Conservation (phyloP, 2,797 vertebrate species). For the Sebastes ruberrimus region DNA sequence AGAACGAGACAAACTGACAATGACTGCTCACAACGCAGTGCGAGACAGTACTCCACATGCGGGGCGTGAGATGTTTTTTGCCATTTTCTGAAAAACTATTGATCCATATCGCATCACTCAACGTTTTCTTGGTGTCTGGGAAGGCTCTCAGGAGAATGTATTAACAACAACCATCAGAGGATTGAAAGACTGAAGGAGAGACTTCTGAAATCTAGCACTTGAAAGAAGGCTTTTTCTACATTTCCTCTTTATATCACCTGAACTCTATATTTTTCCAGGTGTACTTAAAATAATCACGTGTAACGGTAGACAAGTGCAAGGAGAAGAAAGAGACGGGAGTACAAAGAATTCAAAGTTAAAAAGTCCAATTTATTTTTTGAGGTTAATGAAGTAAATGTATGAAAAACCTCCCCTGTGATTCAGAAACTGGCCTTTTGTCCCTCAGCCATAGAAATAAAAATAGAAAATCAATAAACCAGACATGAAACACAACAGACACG, state of each 20-base stretch:
- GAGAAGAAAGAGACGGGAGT: constrained; percentile 2
- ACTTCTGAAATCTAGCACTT: constrained; percentile 40
- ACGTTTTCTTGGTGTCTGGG: constrained; percentile 53
- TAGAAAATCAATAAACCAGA: constrained; percentile 3
- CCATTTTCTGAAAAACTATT: constrained; percentile 70
- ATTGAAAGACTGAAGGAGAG: constrained; percentile 24
- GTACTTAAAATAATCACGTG: constrained; percentile 42
- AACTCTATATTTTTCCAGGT: constrained; percentile 15
- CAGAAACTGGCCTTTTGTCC: constrained; percentile 25
- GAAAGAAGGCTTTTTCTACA: constrained; percentile 27
- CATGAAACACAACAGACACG: background rate
- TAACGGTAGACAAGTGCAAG: background rate
- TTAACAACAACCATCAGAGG: constrained; percentile 53
- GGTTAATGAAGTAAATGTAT: constrained; percentile 38
- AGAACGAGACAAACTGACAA: constrained; percentile 28
- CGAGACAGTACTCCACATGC: constrained; percentile 32
- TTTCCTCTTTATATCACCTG: constrained; percentile 22
- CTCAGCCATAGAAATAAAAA: background rate
- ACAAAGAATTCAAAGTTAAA: constrained; percentile 17
- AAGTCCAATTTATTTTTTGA: constrained; percentile 27
- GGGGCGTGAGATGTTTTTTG: constrained; percentile 38
- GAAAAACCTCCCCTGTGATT: constrained; percentile 18
- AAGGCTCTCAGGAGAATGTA: constrained; percentile 58
- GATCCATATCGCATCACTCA: constrained; percentile 69
- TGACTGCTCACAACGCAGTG: background rate